Conservation (phyloP, 1,140 invertebrate genomes). For the Bathynomus jamesi region DNA sequence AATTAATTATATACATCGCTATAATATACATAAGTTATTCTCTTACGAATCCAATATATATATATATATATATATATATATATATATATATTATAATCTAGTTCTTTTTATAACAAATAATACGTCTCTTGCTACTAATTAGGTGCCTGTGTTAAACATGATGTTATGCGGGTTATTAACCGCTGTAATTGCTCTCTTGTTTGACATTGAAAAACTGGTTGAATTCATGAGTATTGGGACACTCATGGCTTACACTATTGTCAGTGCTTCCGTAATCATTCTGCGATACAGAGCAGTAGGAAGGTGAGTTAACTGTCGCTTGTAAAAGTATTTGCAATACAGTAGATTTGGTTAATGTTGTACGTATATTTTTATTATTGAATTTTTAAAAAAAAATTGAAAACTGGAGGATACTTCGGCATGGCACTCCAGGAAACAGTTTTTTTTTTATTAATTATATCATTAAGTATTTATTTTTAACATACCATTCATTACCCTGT, state of each 20-base stretch:
- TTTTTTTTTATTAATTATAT: no score
- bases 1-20: no score
- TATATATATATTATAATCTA: no score
- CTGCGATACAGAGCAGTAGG: slow-evolving; percentile 63
- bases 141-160: slow-evolving; percentile 71
- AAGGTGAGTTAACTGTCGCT: slow-evolving; percentile 13
- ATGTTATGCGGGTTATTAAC: slow-evolving; percentile 68
- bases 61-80: no score
- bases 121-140: no score
- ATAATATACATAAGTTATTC: no score
- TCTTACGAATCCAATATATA: no score
- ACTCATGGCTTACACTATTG: slow-evolving; percentile 80
- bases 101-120: no score
- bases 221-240: slow-evolving; percentile 93
- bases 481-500: no score
- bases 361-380: background rate
- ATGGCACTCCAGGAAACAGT: background rate
- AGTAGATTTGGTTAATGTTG: slow-evolving; percentile 14
- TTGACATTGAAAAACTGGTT: slow-evolving; percentile 82
- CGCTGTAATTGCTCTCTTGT: slow-evolving; percentile 69
- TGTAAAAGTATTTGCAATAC: background rate
- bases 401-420: background rate
- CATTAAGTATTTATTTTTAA: no score
- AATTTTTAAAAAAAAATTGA: slow-evolving; percentile 9
- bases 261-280: slow-evolving; percentile 79